Evolutionary conservation across 2,888 invertebrate genomes (phyloP), one percentile per base, ranked within the genome.

Genomic region (Rhingia rostrata): DNA sequence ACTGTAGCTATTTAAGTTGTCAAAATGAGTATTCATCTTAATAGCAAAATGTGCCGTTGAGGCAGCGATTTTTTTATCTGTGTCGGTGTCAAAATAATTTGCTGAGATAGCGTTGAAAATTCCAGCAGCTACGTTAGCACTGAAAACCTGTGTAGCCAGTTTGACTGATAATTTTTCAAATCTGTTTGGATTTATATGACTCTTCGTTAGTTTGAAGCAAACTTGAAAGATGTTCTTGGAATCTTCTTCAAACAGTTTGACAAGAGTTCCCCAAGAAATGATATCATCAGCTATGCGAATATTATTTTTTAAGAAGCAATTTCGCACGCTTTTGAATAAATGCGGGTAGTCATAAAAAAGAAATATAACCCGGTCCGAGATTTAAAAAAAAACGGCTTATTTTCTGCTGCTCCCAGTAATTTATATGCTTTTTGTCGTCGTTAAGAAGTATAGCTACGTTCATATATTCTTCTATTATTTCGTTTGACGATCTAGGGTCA

Each of bases 381-480:
- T 49, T 49, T 49, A n/a, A n/a, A 9, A 49, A 49, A 49, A 49
- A 30, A 49, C 35, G 53, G 53, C 33, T 53, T 53, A n/a, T n/a
- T n/a, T n/a, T n/a, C n/a, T n/a, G n/a, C n/a, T n/a, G n/a, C n/a
- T n/a, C n/a, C n/a, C n/a, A 35, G n/a, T n/a, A n/a, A n/a, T n/a
- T n/a, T n/a, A n/a, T n/a, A n/a, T n/a, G n/a, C n/a, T n/a, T n/a
- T n/a, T n/a, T n/a, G n/a, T n/a, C n/a, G n/a, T n/a, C n/a, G n/a
- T n/a, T n/a, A n/a, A n/a, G n/a, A n/a, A n/a, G n/a, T n/a, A n/a
- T n/a, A n/a, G n/a, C n/a, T n/a, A n/a, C n/a, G n/a, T n/a, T n/a
- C n/a, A n/a, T n/a, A n/a, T n/a, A n/a, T n/a, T n/a, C n/a, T n/a
- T n/a, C n/a, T n/a, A n/a, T n/a, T n/a, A n/a, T n/a, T n/a, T n/a